A percentile compares a stretch with the other conserved stretches of the same genome.
Evolutionary conservation across 1,140 invertebrate genomes (phyloP).

Genomic region (Drosophila tristis): DNA sequence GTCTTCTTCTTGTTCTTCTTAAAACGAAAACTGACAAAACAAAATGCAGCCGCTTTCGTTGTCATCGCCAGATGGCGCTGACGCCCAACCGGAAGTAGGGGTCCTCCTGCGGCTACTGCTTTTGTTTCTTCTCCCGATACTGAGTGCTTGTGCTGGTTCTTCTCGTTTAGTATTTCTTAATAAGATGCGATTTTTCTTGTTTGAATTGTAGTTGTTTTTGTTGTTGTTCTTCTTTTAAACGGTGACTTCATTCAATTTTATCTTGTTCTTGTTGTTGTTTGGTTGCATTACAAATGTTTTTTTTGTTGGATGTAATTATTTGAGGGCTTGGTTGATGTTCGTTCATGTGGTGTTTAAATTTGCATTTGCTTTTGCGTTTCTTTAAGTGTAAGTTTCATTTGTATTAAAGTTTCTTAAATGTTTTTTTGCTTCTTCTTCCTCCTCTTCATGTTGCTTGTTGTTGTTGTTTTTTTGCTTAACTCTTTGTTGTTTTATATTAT

Average conservation of each 20-base stretch:
- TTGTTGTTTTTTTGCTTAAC: constrained; percentile 70
- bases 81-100: constrained; percentile 7
- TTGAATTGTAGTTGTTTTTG: constrained; percentile 36
- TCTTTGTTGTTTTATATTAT: constrained; percentile 70
- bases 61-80: constrained; percentile 50
- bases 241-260: constrained; percentile 75
- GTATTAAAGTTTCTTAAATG: constrained; percentile 78
- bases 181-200: constrained; percentile 67
- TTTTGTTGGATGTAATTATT: constrained; percentile 63
- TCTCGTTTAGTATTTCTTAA: constrained; percentile 27
- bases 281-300: constrained; percentile 73
- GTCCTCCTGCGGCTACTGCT: constrained; percentile 20
- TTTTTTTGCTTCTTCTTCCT: constrained; percentile 71
- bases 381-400: constrained; percentile 79
- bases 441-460: constrained; percentile 59
- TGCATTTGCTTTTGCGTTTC: constrained; percentile 57
- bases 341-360: constrained; percentile 63
- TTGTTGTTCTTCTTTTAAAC: constrained; percentile 63
- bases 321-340: constrained; percentile 53
- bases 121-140: constrained; percentile 20
- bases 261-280: constrained; percentile 70
- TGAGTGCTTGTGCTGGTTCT: constrained; percentile 24
- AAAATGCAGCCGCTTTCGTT: constrained; percentile 39
- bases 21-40: constrained; percentile 37
- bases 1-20: constrained; percentile 28